Percentiles rank a stretch among this genome's conserved stretches.
Conservation (phyloP, 2,888 invertebrate genomes). For the Luperina nickerlii region DNA sequence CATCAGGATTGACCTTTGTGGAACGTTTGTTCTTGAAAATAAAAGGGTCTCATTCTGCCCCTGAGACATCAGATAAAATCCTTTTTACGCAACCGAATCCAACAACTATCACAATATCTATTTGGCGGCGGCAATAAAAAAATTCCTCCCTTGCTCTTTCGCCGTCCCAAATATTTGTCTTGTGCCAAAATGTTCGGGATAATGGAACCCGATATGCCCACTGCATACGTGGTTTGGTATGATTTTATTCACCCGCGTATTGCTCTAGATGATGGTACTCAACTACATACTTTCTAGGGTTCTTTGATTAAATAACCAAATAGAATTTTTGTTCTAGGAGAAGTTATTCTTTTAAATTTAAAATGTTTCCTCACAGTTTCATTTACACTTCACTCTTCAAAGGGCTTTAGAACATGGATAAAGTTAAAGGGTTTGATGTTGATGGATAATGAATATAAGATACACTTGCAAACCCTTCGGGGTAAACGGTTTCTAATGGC, state of each 20-base stretch:
- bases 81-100: conserved; percentile 49
- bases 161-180: conserved; percentile 48
- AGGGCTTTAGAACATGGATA: not conserved
- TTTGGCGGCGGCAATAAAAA: conserved; percentile 60
- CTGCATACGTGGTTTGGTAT: conserved; percentile 45
- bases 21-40: conserved; percentile 54
- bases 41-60: conserved; percentile 50
- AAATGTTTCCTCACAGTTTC: not conserved
- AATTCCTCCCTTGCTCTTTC: conserved; percentile 51
- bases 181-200: conserved; percentile 47
- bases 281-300: conserved; percentile 23
- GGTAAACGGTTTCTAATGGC: not conserved
- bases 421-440: not conserved
- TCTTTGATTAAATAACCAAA: conserved; percentile 48
- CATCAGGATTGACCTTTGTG: conserved; percentile 50
- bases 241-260: conserved; percentile 45
- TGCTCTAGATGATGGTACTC: conserved; percentile 5
- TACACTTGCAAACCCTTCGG: too few relatives aligned
- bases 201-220: conserved; percentile 40
- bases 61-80: conserved; percentile 51
- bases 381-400: not conserved
- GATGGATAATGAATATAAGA: not conserved
- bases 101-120: conserved; percentile 53
- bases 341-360: not conserved
- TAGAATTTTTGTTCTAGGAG: not conserved